Percentiles rank a stretch among this genome's conserved stretches.
Conservation (phyloP, 1,140 invertebrate species). For the Panulirus ornatus region DNA sequence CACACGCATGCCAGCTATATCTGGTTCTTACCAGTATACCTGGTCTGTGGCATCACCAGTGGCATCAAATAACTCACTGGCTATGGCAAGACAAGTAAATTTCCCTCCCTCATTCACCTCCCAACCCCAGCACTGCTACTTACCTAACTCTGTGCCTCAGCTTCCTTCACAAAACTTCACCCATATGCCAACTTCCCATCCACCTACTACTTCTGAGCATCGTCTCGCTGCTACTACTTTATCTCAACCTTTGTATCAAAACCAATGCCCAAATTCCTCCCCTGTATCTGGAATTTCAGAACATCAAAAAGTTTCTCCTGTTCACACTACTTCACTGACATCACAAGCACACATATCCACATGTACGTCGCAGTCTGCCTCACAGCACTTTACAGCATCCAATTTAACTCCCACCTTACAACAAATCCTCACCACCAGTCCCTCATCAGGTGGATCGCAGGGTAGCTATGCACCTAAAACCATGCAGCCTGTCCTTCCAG, state of each 20-base stretch:
- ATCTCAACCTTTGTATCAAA: constrained; percentile 19
- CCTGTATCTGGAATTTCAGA: constrained; percentile 4
- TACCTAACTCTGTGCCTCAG: constrained; percentile 26
- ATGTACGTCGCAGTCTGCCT: neutral
- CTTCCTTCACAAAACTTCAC: constrained; percentile 41
- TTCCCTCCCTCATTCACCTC: constrained; percentile 37
- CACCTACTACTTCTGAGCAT: constrained; percentile 5
- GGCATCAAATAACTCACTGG: constrained; percentile 36
- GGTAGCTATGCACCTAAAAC: constrained; percentile 29
- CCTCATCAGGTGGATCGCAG: constrained; percentile 10
- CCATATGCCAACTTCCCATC: constrained; percentile 15
- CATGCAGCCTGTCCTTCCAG: neutral
- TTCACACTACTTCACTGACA: neutral
- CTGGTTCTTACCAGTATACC: constrained; percentile 44
- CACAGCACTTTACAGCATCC: neutral
- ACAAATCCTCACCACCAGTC: constrained; percentile 8
- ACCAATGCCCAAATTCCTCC: constrained; percentile 6
- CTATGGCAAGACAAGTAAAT: constrained; percentile 35
- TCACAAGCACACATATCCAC: neutral
- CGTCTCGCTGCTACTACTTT: neutral
- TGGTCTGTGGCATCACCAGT: constrained; percentile 22
- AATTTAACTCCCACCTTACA: neutral
- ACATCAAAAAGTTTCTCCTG: constrained; percentile 40
- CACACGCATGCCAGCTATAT: constrained; percentile 21
- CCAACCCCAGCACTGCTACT: constrained; percentile 39